Conservation (phyloP, 2,797 vertebrate species). For the Hozukius guyotensis region DNA sequence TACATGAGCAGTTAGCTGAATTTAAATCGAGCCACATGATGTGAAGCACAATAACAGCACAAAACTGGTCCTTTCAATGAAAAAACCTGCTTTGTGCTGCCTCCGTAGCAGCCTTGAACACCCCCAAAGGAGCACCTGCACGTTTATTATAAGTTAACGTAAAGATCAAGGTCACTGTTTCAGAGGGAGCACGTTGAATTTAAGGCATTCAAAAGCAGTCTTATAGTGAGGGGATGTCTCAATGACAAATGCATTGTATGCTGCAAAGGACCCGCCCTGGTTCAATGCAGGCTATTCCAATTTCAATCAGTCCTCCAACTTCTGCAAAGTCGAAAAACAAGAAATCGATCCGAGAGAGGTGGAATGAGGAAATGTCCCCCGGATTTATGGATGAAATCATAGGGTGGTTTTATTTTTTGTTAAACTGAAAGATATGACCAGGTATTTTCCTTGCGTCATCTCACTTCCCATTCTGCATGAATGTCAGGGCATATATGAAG, state of each 20-base stretch:
- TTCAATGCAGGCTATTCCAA: slow-evolving; percentile 41
- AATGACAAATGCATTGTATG: slow-evolving; percentile 42
- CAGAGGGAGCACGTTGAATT: neutral
- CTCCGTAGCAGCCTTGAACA: slow-evolving; percentile 5
- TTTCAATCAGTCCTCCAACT: slow-evolving; percentile 56
- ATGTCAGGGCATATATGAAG: slow-evolving; percentile 42
- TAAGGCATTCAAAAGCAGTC: slow-evolving; percentile 31
- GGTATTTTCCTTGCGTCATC: slow-evolving; percentile 53
- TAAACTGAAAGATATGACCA: slow-evolving; percentile 7
- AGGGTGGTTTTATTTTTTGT: neutral
- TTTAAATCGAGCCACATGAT: slow-evolving; percentile 1
- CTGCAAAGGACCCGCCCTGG: slow-evolving; percentile 33
- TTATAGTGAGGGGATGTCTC: slow-evolving; percentile 20
- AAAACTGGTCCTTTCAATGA: neutral
- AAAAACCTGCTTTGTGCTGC: slow-evolving; percentile 22
- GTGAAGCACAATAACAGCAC: neutral
- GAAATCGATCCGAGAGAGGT: slow-evolving; percentile 44
- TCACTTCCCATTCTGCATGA: slow-evolving; percentile 17
- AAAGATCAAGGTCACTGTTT: slow-evolving; percentile 52
- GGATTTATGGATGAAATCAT: slow-evolving; percentile 41
- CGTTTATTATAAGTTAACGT: slow-evolving; percentile 27
- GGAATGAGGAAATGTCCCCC: slow-evolving; percentile 44
- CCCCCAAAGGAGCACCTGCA: neutral
- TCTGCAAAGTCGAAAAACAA: slow-evolving; percentile 53
- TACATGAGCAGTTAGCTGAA: slow-evolving; percentile 8